Evolutionary conservation across 2,797 vertebrate species (phyloP).

Genomic region (Microtus agrestis): DNA sequence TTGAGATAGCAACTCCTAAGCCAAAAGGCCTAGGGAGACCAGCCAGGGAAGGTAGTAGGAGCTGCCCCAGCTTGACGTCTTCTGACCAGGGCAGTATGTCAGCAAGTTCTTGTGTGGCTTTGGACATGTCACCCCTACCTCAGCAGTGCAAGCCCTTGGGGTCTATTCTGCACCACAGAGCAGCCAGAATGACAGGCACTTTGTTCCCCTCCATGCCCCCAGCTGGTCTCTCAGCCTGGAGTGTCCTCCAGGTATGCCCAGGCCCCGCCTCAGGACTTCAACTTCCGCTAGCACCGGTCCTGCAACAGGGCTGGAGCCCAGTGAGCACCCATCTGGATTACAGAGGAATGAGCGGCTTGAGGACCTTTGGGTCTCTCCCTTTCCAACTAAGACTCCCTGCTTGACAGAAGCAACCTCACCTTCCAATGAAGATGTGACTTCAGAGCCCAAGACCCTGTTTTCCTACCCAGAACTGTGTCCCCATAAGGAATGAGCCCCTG

Average conservation of each 20-base stretch:
- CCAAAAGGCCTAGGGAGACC: not conserved
- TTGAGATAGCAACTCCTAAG: not conserved
- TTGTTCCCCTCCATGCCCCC: not conserved
- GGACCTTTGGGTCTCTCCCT: not conserved
- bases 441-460: not conserved
- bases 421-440: not conserved
- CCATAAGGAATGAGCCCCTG: not conserved
- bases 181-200: not conserved
- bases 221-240: not conserved
- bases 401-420: not conserved
- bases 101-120: not conserved
- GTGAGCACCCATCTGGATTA: not conserved
- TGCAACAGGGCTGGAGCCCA: not conserved
- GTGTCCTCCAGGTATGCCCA: not conserved
- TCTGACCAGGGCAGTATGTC: not conserved
- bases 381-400: not conserved
- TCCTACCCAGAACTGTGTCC: no score
- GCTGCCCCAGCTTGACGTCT: not conserved
- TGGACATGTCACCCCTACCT: not conserved
- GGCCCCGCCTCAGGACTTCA: not conserved
- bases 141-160: fast-evolving
- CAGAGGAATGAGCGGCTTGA: not conserved
- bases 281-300: not conserved
- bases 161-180: not conserved
- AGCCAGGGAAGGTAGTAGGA: fast-evolving